Base-by-base conservation (phyloP, 2,797 vertebrate species). In the Allobates femoralis region DNA sequence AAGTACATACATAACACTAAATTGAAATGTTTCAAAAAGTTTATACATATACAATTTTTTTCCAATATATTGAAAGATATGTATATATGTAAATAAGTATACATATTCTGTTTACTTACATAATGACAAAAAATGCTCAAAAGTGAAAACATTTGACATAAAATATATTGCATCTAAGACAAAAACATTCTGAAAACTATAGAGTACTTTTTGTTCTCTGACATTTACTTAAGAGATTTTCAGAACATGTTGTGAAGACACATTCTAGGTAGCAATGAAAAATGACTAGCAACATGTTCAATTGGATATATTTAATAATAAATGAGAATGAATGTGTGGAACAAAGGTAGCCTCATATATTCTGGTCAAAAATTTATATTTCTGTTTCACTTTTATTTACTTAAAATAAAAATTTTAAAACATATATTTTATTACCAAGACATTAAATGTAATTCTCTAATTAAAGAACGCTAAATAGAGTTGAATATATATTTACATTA, bases 231-330 rank as follows among this genome's bases (percentile, higher is more conserved):
- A 51, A 7, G 46, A 5, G 26, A 26, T n/a, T n/a, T 1, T 74
- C 14, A 76, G n/a, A 77, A 23, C 10, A 51, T 55, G 16, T 18
- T 69, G 46, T n/a, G n/a, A 30, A 53, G 34, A 53, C 10, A 51
- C 26, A 51, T 26, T 73, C 51, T 56, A 23, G 16, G 34, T 58
- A 73, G 26, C 46, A 82, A n/a, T 58, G 53, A 73, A 60, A 83
- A n/a, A 62, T 60, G 14, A 50, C 55, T 75, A 21, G 34, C 37
- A 46, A 30, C 5, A 19, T 14, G 55, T n/a, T 28, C 46, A 53
- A 34, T 32, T 69, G 18, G 32, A 62, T 19, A 74, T 62, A 56
- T n/a, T 75, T 46, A 74, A 60, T 75, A 83, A 83, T 83, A 58
- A 56, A 83, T 73, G 80, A 21, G 64, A 83, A 56, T 83, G 32